Percentiles rank a stretch among this genome's conserved stretches.
Conservation (phyloP, 2,888 invertebrate species). For the Stenodema calcarata region DNA sequence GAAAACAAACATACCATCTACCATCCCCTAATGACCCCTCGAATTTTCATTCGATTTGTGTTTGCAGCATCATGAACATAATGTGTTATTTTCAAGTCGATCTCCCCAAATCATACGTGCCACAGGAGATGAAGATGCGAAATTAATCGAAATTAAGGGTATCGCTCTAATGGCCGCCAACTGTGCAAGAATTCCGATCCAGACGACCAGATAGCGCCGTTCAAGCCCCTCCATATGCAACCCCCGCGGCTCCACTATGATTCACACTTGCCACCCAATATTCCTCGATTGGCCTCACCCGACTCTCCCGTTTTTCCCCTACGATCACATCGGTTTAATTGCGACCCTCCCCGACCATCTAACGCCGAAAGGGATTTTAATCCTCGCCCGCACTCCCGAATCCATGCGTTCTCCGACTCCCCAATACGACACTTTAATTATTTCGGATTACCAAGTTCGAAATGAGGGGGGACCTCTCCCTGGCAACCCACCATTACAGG, state of each 20-base stretch:
- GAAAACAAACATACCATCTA: too few species aligned
- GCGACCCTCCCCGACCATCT: neutral
- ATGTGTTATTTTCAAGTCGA: too few species aligned
- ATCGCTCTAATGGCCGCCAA: conserved; percentile 30
- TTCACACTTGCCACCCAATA: conserved; percentile 47
- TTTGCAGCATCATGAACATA: too few species aligned
- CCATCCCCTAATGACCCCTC: too few species aligned
- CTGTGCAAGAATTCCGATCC: conserved; percentile 31
- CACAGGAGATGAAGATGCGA: too few species aligned
- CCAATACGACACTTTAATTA: conserved; percentile 17
- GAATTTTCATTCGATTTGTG: too few species aligned
- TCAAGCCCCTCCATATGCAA: neutral
- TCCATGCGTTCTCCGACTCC: neutral
- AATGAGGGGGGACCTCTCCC: neutral
- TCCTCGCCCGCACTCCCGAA: neutral
- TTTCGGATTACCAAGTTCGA: conserved; percentile 34
- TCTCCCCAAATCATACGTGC: too few species aligned
- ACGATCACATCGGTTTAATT: conserved; percentile 37
- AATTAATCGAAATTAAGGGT: too few species aligned
- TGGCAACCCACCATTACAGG: neutral
- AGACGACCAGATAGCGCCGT: neutral
- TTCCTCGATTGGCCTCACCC: conserved; percentile 26
- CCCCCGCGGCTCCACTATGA: conserved; percentile 20
- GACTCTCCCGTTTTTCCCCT: neutral
- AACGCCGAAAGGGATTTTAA: neutral